phyloP scores from a whole-genome alignment of 2,113 vertebrate genomes.

The Corythornis cristatus region DNA sequence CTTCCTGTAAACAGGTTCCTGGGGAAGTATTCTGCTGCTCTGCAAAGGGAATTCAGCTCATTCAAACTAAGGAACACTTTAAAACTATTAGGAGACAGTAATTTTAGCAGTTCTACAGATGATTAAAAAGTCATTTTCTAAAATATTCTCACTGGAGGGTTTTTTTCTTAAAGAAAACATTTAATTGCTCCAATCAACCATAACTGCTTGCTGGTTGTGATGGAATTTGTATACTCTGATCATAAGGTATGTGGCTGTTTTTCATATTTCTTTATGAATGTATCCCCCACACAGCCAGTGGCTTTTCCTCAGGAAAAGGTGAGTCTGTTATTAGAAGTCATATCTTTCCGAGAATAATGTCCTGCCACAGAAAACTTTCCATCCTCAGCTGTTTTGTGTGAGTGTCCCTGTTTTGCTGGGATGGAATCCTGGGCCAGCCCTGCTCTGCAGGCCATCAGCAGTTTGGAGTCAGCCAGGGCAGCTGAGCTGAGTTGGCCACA shows the following conservation, averaged over 20 bases:
- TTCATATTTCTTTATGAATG: conserved; percentile 84
- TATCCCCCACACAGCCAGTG: conserved; percentile 70
- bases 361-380: not conserved
- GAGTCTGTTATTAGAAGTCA: not conserved
- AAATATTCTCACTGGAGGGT: conserved; percentile 93
- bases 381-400: not conserved
- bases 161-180: conserved; percentile 85
- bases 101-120: conserved; percentile 84
- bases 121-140: conserved; percentile 99
- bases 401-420: not conserved
- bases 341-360: not conserved
- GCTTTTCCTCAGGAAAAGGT: not conserved
- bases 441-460: not conserved
- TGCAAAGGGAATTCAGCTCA: conserved; percentile 56
- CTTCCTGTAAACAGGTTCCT: conserved; percentile 70
- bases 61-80: conserved; percentile 81
- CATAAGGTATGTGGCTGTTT: conserved; percentile 81
- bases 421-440: too few species aligned
- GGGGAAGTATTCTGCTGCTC: conserved; percentile 29
- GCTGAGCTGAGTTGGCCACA: not conserved
- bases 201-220: conserved; percentile 84
- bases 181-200: conserved; percentile 95
- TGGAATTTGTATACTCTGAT: conserved; percentile 85
- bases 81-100: conserved; percentile 86
- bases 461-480: not conserved